These are phyloP conservation scores for Bruchidius siliquastri DNA, from an alignment of 2,888 invertebrate species.

Conservation along the genomic window DNA sequence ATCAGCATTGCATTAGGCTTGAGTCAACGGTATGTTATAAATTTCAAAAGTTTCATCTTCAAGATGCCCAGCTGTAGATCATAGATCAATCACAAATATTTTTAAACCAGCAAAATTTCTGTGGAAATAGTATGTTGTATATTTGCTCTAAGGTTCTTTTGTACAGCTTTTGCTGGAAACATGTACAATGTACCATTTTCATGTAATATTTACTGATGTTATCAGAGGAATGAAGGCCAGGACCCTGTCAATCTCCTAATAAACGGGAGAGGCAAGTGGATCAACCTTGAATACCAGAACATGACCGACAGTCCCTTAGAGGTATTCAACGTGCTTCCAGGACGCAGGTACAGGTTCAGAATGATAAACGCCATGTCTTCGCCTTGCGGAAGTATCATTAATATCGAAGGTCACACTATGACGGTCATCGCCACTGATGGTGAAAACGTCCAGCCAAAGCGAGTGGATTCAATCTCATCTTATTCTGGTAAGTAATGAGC, in stretches of 20 bases:
- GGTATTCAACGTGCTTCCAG: slow-evolving; percentile 75
- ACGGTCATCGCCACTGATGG: slow-evolving; percentile 78
- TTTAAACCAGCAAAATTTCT: too few relatives aligned
- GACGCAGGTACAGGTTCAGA: slow-evolving; percentile 75
- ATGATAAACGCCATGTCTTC: slow-evolving; percentile 80
- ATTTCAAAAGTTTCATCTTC: too few relatives aligned
- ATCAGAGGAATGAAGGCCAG: not conserved
- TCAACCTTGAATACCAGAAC: slow-evolving; percentile 47
- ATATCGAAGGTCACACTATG: slow-evolving; percentile 73
- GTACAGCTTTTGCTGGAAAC: too few relatives aligned
- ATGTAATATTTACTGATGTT: not conserved
- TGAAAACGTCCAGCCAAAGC: not conserved
- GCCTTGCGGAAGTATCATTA: slow-evolving; percentile 80
- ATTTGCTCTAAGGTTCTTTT: too few relatives aligned
- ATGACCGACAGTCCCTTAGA: slow-evolving; percentile 78
- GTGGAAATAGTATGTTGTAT: too few relatives aligned
- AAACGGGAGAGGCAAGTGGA: not conserved
- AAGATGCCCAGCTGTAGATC: too few relatives aligned
- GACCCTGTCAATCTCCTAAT: not conserved
- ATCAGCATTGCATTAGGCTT: too few relatives aligned
- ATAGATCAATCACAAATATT: too few relatives aligned
- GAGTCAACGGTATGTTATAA: too few relatives aligned
- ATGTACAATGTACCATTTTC: too few relatives aligned
- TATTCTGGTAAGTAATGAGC: not conserved
- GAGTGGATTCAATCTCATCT: not conserved